Percentiles rank a stretch among this genome's conserved stretches.
Evolutionary conservation across 2,797 vertebrate genomes (phyloP).

Genomic region (Scolopax rusticola): DNA sequence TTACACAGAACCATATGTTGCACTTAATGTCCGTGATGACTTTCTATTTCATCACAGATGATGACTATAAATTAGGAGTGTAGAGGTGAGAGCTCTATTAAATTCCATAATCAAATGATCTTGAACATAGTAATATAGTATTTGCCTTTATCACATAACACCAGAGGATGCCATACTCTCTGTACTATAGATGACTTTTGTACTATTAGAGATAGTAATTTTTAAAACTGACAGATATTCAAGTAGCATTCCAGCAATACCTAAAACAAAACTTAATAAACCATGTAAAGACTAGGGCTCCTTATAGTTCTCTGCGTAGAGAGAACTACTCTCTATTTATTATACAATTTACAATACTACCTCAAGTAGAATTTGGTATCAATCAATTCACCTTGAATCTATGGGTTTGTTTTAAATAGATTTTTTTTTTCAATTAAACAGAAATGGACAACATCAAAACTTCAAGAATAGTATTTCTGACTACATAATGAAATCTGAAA

Average conservation of each 20-base stretch:
- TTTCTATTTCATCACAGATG: constrained; percentile 38
- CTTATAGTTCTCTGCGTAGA: neutral
- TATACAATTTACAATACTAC: neutral
- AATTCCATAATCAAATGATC: constrained; percentile 9
- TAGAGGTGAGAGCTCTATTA: constrained; percentile 3
- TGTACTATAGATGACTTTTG: neutral
- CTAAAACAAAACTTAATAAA: neutral
- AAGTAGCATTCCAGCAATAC: neutral
- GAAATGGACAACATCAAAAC: neutral
- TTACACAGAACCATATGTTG: constrained; percentile 50
- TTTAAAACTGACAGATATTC: neutral
- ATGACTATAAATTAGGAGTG: constrained; percentile 42
- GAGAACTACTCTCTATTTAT: no score
- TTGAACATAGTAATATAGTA: neutral
- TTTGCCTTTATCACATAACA: neutral
- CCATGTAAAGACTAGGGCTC: neutral
- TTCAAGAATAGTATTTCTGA: neutral
- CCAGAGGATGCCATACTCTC: neutral
- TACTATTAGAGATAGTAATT: neutral
- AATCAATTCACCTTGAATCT: neutral
- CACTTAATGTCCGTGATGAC: constrained; percentile 40
- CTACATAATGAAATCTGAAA: neutral
- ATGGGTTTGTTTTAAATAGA: neutral
- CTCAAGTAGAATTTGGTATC: neutral
- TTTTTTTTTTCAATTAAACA: neutral